Conservation (phyloP, 2,888 invertebrate species). For the Campoplex capitator region DNA sequence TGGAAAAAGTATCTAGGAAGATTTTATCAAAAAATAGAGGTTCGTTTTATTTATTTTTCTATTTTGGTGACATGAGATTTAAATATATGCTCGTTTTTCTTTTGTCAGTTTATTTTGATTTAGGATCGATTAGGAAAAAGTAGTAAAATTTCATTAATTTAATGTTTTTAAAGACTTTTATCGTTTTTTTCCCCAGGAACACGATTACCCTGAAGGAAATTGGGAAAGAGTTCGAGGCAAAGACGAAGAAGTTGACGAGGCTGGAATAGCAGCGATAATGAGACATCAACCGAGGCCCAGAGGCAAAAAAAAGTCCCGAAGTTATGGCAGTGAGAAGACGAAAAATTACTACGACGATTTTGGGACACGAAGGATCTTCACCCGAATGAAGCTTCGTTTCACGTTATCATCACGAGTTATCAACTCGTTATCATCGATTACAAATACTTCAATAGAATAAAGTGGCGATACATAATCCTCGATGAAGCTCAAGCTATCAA, state of each 20-base stretch:
- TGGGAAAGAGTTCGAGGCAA: constrained; percentile 81
- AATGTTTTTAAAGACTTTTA: not conserved
- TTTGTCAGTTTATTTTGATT: no score
- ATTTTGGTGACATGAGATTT: no score
- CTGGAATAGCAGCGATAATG: constrained; percentile 80
- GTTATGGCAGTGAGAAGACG: constrained; percentile 92
- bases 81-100: no score
- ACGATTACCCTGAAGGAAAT: constrained; percentile 80
- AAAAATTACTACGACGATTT: constrained; percentile 95
- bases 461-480: constrained; percentile 98
- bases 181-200: constrained; percentile 71
- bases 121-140: not conserved
- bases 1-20: constrained; percentile 91
- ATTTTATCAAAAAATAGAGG: constrained; percentile 92
- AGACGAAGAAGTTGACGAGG: constrained; percentile 84
- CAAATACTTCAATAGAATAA: constrained; percentile 97
- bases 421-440: constrained; percentile 98
- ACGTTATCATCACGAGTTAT: constrained; percentile 98
- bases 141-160: constrained; percentile 6
- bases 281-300: constrained; percentile 80
- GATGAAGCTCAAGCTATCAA: constrained; percentile 99
- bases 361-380: constrained; percentile 97
- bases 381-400: constrained; percentile 96
- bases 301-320: constrained; percentile 88
- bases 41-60: constrained; percentile 80